A percentile compares a stretch with the other conserved stretches of the same genome.
These are phyloP conservation scores for Drosophila mulleri DNA, from an alignment of 2,888 invertebrate genomes.

Conservation along the genomic window DNA sequence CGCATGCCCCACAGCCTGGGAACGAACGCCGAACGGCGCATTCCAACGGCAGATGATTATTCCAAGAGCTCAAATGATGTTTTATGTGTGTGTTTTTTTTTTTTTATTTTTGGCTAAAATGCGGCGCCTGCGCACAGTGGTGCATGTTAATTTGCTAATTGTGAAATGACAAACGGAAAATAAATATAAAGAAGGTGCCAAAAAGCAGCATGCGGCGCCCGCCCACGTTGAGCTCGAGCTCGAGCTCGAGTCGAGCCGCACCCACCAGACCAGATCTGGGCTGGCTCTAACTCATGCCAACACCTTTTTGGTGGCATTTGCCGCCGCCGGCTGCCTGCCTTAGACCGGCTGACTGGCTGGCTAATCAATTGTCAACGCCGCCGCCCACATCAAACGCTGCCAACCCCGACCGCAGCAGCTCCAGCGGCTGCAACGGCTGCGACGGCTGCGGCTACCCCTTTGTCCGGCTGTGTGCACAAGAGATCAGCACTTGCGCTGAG, in stretches of 20 bases:
- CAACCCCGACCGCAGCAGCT: constrained; percentile 24
- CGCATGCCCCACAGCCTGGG: constrained; percentile 70
- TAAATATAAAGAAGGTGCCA: constrained; percentile 53
- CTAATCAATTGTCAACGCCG: constrained; percentile 79
- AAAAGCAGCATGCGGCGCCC: constrained; percentile 58
- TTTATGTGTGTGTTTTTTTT: neutral
- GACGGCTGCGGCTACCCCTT: constrained; percentile 10
- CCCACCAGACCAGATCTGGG: constrained; percentile 20
- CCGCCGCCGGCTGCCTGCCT: constrained; percentile 18
- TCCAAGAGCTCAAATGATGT: neutral
- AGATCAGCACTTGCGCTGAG: constrained; percentile 80
- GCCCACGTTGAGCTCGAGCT: constrained; percentile 53
- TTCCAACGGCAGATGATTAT: constrained; percentile 40
- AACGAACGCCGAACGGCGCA: constrained; percentile 36
- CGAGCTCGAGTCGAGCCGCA: constrained; percentile 13
- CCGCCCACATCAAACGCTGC: constrained; percentile 78
- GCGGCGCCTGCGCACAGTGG: constrained; percentile 44
- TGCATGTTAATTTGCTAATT: constrained; percentile 78
- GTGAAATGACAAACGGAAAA: constrained; percentile 55
- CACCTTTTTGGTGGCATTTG: constrained; percentile 60
- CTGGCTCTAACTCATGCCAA: constrained; percentile 58
- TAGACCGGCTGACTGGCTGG: constrained; percentile 31
- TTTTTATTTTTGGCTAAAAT: constrained; percentile 14
- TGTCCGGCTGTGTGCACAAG: constrained; percentile 65
- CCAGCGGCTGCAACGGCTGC: neutral